phyloP scores from a whole-genome alignment of 2,888 invertebrate genomes.

The Maniola hyperantus region DNA sequence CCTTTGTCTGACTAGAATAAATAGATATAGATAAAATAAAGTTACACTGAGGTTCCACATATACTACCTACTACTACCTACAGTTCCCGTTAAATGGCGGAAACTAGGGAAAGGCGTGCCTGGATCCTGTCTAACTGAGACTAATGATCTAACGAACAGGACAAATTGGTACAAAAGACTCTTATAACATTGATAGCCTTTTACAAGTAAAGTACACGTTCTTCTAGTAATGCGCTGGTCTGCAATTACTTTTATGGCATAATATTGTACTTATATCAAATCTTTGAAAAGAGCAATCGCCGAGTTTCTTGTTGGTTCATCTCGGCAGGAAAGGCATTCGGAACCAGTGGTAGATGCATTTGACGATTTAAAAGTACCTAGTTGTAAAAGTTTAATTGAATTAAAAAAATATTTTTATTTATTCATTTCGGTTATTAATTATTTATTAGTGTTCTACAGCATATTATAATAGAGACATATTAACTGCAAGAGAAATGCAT shows the following conservation, averaged over 20 bases:
- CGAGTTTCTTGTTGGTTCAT: too few species aligned
- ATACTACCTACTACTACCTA: conserved; percentile 18
- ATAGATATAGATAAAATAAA: conserved; percentile 3
- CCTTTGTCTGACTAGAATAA: neutral
- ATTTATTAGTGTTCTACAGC: neutral
- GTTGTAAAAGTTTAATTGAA: too few species aligned
- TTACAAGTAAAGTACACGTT: too few species aligned
- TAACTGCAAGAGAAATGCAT: neutral
- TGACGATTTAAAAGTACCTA: too few species aligned
- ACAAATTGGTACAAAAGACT: conserved; percentile 33
- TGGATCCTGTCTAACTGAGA: conserved; percentile 57
- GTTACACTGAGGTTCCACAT: conserved; percentile 10
- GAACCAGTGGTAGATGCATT: too few species aligned
- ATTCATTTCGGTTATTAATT: too few species aligned
- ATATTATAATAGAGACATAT: neutral
- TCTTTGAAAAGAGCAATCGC: too few species aligned
- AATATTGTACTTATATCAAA: too few species aligned
- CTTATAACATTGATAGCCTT: conserved; percentile 15
- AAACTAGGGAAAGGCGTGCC: conserved; percentile 65
- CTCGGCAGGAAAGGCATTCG: too few species aligned
- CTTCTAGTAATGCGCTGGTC: too few species aligned
- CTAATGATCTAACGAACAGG: conserved; percentile 52
- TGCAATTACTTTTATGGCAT: too few species aligned
- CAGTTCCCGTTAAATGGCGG: conserved; percentile 50
- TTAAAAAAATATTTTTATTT: too few species aligned